Base-by-base conservation (phyloP, 2,113 vertebrate genomes). In the Halcyon senegalensis region DNA sequence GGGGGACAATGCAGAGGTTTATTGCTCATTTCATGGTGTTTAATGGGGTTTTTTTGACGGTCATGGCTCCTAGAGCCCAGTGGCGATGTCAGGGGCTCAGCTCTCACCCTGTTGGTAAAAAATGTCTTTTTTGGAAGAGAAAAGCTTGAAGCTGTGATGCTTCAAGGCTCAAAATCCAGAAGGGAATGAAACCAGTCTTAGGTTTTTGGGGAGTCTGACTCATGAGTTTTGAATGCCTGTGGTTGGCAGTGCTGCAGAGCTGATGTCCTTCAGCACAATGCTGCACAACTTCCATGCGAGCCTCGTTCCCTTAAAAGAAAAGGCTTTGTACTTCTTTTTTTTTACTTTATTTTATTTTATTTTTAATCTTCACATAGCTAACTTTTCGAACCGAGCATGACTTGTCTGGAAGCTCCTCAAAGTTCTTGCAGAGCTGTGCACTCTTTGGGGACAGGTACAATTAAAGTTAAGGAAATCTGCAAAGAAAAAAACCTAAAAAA, bases 121-220 rank as follows among this genome's bases (percentile, higher is more conserved):
- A 62, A 51, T 5, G 72, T 27, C 8, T 15, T 78, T 90, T 90
- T 95, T 25, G 37, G 56, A 78, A 84, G 77, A 89, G 76, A 94
- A 91, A 79, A 0, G 11, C 84, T 89, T 68, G 75, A 89, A 95
- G 73, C 9, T n/a, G 21, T 50, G 73, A 30, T 58, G 77, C 78
- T 94, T 62, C 75, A 66, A 87, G 84, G 86, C 83, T 92, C 58
- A 25, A 44, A 73, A 87, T 60, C 66, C 86, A 96, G 73, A 93
- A 91, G 53, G 86, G 92, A 94, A 92, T 8, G 50, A 93, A 96
- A 95, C 56, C 62, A 87, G 43, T 93, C 84, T 94, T 84, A 33
- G 81, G 84, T 63, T 66, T 93, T 92, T 35, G 92, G 95, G 94
- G 96, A 91, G 84, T 91, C 94, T 97, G 96, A 96, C 80, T 96